Conservation (phyloP, 2,888 invertebrate genomes). For the Synergus itoensis region DNA sequence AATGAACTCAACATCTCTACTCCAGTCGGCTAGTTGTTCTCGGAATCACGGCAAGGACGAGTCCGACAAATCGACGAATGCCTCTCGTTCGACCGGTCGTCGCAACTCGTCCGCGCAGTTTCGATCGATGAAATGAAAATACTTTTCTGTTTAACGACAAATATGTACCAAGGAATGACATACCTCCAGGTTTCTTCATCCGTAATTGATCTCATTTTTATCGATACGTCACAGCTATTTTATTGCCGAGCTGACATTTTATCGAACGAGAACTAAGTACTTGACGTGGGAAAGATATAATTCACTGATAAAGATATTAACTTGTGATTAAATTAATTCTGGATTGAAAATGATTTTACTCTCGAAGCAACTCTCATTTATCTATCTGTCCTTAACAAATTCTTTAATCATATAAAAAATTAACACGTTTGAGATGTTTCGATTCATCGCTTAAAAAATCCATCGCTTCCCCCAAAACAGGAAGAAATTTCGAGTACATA, state of each 20-base stretch:
- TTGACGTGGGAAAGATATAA: conserved; percentile 6
- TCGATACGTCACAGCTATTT: conserved; percentile 25
- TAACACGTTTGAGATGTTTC: background rate
- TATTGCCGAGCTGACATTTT: conserved; percentile 23
- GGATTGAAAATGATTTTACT: background rate
- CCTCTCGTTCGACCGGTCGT: conserved; percentile 44
- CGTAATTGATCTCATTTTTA: conserved; percentile 40
- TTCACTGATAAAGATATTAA: background rate
- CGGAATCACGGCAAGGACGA: conserved; percentile 66
- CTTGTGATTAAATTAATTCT: background rate
- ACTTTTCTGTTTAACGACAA: conserved; percentile 49
- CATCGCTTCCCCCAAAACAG: no score
- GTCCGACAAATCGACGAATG: conserved; percentile 59
- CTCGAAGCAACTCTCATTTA: background rate
- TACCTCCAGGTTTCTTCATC: conserved; percentile 44
- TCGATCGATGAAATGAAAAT: conserved; percentile 56
- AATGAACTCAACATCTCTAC: conserved; percentile 40
- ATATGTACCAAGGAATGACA: conserved; percentile 52
- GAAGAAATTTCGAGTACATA: no score
- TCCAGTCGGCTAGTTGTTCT: conserved; percentile 61
- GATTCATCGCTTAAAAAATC: background rate
- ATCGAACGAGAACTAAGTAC: background rate
- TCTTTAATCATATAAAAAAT: background rate
- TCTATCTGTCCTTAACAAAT: background rate
- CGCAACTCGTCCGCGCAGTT: conserved; percentile 46